Conservation (phyloP, 2,113 vertebrate species). For the Anarrhichthys ocellatus region DNA sequence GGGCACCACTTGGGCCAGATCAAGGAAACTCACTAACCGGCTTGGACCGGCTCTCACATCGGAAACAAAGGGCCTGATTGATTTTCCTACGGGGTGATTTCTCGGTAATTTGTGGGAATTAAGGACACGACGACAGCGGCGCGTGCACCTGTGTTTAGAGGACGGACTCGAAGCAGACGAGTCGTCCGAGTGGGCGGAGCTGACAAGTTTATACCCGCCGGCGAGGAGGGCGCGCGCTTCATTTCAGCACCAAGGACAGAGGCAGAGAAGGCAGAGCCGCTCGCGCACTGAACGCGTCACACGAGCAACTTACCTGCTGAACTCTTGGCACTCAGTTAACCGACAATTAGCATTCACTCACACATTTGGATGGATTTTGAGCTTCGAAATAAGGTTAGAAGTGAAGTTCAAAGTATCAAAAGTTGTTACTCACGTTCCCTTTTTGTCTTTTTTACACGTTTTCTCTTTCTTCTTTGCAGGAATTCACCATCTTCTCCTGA, state of each 20-base stretch:
- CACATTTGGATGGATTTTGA: neutral
- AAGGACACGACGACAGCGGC: neutral
- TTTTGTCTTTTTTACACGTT: neutral
- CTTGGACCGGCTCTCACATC: neutral
- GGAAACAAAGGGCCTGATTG: neutral
- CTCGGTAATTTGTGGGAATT: conserved; percentile 41
- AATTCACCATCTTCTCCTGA: too few relatives aligned
- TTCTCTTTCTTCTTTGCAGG: neutral
- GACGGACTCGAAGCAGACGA: neutral
- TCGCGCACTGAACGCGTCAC: neutral
- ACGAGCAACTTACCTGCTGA: too few relatives aligned
- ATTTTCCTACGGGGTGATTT: conserved; percentile 2
- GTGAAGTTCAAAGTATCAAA: neutral
- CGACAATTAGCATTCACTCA: neutral
- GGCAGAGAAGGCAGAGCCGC: neutral
- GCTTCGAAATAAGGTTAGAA: neutral
- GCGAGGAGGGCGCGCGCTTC: neutral
- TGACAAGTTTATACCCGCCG: neutral
- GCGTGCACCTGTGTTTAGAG: neutral
- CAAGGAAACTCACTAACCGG: neutral
- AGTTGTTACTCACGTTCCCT: too few relatives aligned
- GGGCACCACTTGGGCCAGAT: neutral
- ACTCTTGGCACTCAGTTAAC: neutral
- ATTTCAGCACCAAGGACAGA: conserved; percentile 68
- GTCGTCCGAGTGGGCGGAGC: conserved; percentile 40